phyloP scores from a whole-genome alignment of 1,140 invertebrate species.

The Archivesica marissinica region DNA sequence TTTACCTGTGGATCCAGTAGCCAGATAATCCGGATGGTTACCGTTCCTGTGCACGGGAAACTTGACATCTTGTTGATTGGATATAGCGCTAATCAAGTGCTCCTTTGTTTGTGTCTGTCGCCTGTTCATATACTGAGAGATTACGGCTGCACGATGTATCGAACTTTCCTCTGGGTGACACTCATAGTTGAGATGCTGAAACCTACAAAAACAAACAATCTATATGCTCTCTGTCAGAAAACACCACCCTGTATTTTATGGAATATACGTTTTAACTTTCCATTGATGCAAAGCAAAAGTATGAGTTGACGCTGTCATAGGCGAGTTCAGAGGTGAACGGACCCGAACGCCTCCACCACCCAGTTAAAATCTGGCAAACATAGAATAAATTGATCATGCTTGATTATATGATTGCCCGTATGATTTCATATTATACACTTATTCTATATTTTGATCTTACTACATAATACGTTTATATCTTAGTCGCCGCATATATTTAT shows the following conservation, averaged over 20 bases:
- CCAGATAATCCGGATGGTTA: slow-evolving; percentile 12
- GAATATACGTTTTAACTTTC: background rate
- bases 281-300: background rate
- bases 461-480: too few relatives aligned
- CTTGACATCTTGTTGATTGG: background rate
- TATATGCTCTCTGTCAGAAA: too few relatives aligned
- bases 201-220: background rate
- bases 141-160: background rate
- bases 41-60: slow-evolving; percentile 45
- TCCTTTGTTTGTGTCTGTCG: background rate
- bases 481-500: too few relatives aligned
- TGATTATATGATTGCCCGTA: too few relatives aligned
- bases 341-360: too few relatives aligned
- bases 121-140: slow-evolving; percentile 28
- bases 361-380: too few relatives aligned
- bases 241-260: too few relatives aligned
- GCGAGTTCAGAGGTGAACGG: background rate
- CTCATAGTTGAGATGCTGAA: slow-evolving; percentile 17
- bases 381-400: too few relatives aligned
- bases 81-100: background rate
- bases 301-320: background rate
- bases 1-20: slow-evolving; percentile 10
- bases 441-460: too few relatives aligned
- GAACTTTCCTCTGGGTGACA: slow-evolving; percentile 49
- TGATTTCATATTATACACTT: too few relatives aligned